Base-by-base conservation (phyloP, 2,113 vertebrate genomes). In the Smithornis capensis region DNA sequence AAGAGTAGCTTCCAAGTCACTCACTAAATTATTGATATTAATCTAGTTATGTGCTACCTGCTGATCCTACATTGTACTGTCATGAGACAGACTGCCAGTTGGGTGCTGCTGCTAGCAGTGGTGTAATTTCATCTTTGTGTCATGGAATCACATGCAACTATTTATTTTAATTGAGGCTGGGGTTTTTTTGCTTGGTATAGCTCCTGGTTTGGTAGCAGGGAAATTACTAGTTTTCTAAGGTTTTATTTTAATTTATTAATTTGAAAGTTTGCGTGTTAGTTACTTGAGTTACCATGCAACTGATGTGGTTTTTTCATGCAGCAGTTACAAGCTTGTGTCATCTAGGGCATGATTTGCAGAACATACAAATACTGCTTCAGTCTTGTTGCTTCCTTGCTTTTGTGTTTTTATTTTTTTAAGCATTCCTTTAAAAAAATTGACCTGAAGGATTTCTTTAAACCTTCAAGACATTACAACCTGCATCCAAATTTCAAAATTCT, bases 121-220 rank as follows among this genome's bases (percentile, higher is more conserved):
- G 90, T 95, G 91, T 91, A 92, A 96, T 97, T 96, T 96, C 89
- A 93, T 95, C 60, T 92, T 92, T 92, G 60, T 87, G 52, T 91
- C 50, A 29, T 2, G 27, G 64, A 69, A 76, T 90, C 11, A 28
- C 76, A 78, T 88, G 37, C 80, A 80, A 12, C 87, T 96, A 94
- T 87, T 97, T 96, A 94, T 15, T 89, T 90, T 96, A 96, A 94
- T 94, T 95, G 75, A 45, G 19, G 18, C 67, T 68, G n/a, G 29
- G 29, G 8, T 52, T 64, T 69, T 70, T 71, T 87, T 90, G 25
- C 62, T 87, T 78, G 14, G 27, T 60, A 14, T 62, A 80, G 29
- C 56, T 92, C 35, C 53, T 57, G 6, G 42, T 83, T 74, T 59
- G 38, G 83, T 83, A 81, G 28, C 27, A 71, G 49, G 40, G 35